These are phyloP conservation scores for Proteles cristata DNA, from an alignment of 2,113 vertebrate genomes.

Conservation along the genomic window DNA sequence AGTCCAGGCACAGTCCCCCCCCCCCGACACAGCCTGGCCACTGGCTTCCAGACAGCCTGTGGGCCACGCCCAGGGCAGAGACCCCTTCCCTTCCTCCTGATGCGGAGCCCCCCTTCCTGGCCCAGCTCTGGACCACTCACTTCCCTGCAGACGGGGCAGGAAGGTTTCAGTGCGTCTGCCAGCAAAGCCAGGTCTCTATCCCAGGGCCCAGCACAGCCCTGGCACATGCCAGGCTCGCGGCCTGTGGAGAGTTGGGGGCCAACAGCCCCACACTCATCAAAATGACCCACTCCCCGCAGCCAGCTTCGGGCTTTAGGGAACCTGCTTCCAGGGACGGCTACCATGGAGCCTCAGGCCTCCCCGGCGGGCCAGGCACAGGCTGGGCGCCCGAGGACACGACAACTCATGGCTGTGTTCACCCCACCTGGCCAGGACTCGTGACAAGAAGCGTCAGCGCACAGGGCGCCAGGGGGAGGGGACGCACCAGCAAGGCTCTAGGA, in stretches of 20 bases:
- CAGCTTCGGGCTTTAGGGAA: not conserved
- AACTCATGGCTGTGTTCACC: not conserved
- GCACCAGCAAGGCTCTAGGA: not conserved
- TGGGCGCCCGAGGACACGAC: not conserved
- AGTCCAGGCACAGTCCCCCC: not conserved
- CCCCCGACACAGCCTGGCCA: not conserved
- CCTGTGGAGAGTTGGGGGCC: rapidly evolving
- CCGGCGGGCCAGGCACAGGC: not conserved
- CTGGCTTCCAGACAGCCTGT: not conserved
- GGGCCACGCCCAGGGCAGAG: rapidly evolving
- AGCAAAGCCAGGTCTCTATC: not conserved
- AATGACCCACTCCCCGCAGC: not conserved
- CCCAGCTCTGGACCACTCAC: not conserved
- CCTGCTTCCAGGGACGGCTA: not conserved
- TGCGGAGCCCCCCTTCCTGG: not conserved
- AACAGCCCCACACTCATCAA: not conserved
- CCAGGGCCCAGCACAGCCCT: not conserved
- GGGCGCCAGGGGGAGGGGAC: too few relatives aligned
- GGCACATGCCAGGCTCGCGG: rapidly evolving
- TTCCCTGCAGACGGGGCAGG: not conserved
- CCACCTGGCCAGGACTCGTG: not conserved
- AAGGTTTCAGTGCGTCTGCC: rapidly evolving
- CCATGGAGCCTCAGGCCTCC: not conserved
- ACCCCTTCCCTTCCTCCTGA: not conserved
- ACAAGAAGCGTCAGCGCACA: rapidly evolving